Percentiles rank a stretch among this genome's conserved stretches.
phyloP scores from a whole-genome alignment of 2,113 vertebrate genomes.

The Dolichallabes microphthalmus region DNA sequence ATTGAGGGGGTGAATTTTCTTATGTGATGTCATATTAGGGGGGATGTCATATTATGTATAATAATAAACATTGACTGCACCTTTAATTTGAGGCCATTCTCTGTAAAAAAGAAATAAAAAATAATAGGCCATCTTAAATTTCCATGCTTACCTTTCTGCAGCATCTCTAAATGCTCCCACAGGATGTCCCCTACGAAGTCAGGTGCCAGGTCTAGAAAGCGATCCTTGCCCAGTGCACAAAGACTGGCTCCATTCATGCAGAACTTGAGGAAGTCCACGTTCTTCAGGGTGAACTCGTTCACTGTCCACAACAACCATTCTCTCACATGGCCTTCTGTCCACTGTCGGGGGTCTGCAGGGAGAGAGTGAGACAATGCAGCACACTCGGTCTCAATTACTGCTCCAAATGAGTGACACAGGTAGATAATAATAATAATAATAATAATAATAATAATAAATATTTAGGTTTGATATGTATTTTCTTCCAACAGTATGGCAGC shows the following conservation, averaged over 20 bases:
- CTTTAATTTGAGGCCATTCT: background rate
- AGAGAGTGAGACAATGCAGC: background rate
- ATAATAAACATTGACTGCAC: background rate
- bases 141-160: conserved; percentile 88
- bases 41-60: no score
- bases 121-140: background rate
- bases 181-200: conserved; percentile 99
- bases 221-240: conserved; percentile 93
- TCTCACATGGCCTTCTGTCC: conserved; percentile 90
- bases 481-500: background rate
- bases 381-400: background rate
- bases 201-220: conserved; percentile 93
- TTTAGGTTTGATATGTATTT: background rate
- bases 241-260: conserved; percentile 89
- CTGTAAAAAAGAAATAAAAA: no score
- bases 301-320: conserved; percentile 97
- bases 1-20: no score
- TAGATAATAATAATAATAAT: background rate
- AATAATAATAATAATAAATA: conserved; percentile 15
- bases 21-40: no score
- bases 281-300: conserved; percentile 97
- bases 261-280: conserved; percentile 95
- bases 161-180: conserved; percentile 97
- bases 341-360: conserved; percentile 87
- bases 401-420: background rate